Percentiles rank a stretch among this genome's conserved stretches.
These are phyloP conservation scores for Hermetia illucens DNA, from an alignment of 1,140 invertebrate genomes.

Conservation along the genomic window DNA sequence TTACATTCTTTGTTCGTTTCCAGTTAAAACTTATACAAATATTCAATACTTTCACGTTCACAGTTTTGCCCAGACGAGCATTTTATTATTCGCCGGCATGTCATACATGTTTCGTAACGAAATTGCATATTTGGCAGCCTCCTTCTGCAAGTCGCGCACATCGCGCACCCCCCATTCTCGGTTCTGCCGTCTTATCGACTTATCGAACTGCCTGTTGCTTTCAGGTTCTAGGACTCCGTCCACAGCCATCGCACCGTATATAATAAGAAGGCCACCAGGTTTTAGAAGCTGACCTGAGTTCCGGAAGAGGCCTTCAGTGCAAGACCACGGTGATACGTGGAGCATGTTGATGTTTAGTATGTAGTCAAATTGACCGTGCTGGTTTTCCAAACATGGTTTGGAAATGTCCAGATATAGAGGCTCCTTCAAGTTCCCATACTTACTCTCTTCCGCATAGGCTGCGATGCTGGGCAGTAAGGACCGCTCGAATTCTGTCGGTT, in stretches of 20 bases:
- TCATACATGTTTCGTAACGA: slow-evolving; percentile 46
- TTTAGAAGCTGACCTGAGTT: slow-evolving; percentile 53
- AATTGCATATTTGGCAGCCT: slow-evolving; percentile 48
- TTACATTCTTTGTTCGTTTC: too few species aligned
- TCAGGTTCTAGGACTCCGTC: slow-evolving; percentile 62
- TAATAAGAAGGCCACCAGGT: slow-evolving; percentile 53
- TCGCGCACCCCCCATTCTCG: slow-evolving; percentile 65
- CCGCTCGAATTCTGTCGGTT: slow-evolving; percentile 59
- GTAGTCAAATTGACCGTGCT: slow-evolving; percentile 50
- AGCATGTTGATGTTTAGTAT: slow-evolving; percentile 78
- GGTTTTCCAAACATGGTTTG: too few species aligned
- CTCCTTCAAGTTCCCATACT: slow-evolving; percentile 46
- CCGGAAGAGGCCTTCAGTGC: slow-evolving; percentile 57
- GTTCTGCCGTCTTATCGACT: slow-evolving; percentile 43
- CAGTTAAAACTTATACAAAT: too few species aligned
- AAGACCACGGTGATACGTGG: slow-evolving; percentile 57
- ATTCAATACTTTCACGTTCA: too few species aligned
- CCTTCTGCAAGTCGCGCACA: slow-evolving; percentile 47
- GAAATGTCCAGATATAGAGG: slow-evolving; percentile 55
- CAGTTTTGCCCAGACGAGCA: slow-evolving; percentile 63
- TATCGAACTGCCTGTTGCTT: slow-evolving; percentile 68
- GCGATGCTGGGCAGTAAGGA: slow-evolving; percentile 51
- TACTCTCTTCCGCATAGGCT: slow-evolving; percentile 43
- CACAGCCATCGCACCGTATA: slow-evolving; percentile 68
- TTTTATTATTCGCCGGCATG: slow-evolving; percentile 81